phyloP scores from a whole-genome alignment of 2,888 invertebrate genomes.

The Parnassius smintheus region DNA sequence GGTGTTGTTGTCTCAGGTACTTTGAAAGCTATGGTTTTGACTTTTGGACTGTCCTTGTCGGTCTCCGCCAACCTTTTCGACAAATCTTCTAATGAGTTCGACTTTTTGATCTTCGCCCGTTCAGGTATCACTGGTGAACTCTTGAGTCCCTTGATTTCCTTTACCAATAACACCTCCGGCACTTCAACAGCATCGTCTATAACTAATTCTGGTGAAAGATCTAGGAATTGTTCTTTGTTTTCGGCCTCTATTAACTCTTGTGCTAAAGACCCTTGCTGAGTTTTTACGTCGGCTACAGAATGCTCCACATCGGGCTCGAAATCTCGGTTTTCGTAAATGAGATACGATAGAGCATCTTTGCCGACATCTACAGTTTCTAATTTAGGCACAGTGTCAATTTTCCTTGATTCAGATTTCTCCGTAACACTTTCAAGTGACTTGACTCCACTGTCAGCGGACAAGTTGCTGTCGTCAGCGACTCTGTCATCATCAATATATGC shows the following conservation, averaged over 20 bases:
- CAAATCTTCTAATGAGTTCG: slow-evolving; percentile 66
- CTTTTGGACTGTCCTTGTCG: slow-evolving; percentile 54
- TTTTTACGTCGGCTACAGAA: slow-evolving; percentile 32
- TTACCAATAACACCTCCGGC: slow-evolving; percentile 53
- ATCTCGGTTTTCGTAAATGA: slow-evolving; percentile 60
- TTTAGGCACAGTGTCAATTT: slow-evolving; percentile 32
- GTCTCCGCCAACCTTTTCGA: slow-evolving; percentile 42
- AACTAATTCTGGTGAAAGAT: slow-evolving; percentile 69
- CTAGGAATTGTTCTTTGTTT: slow-evolving; percentile 57
- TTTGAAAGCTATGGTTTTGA: slow-evolving; percentile 66
- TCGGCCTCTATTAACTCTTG: slow-evolving; percentile 67
- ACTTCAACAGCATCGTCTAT: slow-evolving; percentile 60
- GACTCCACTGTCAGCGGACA: slow-evolving; percentile 38
- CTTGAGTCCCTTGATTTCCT: slow-evolving; percentile 51
- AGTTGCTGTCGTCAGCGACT: slow-evolving; percentile 42
- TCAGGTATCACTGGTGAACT: slow-evolving; percentile 65
- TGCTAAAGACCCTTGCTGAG: slow-evolving; percentile 52
- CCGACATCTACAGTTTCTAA: slow-evolving; percentile 61
- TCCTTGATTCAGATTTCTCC: slow-evolving; percentile 15
- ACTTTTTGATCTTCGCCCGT: slow-evolving; percentile 64
- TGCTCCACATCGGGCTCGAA: slow-evolving; percentile 42
- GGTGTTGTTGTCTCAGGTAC: slow-evolving; percentile 67
- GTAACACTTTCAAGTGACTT: slow-evolving; percentile 33
- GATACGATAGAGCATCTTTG: slow-evolving; percentile 68
- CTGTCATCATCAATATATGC: slow-evolving; percentile 61